These are phyloP conservation scores for Acanthurus lineatus DNA, from an alignment of 2,797 vertebrate genomes.

Conservation along the genomic window DNA sequence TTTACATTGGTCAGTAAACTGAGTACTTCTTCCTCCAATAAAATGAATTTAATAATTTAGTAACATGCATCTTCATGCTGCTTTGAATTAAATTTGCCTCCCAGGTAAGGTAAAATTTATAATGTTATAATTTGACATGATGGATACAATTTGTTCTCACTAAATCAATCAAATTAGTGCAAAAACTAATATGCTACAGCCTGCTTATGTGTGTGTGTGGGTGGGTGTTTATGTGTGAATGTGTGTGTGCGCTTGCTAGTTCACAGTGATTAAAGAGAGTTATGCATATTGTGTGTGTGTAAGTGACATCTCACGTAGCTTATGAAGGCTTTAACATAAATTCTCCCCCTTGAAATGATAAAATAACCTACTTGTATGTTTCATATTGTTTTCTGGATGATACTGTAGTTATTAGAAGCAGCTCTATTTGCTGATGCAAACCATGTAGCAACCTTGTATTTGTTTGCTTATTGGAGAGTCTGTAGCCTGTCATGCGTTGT, in stretches of 20 bases:
- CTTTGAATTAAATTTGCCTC: not conserved
- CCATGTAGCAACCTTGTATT: not conserved
- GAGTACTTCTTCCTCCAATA: too few species aligned
- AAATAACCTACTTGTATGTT: not conserved
- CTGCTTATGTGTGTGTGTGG: not conserved
- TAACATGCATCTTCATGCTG: not conserved
- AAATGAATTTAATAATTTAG: not conserved
- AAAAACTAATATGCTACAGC: not conserved
- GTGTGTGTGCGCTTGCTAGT: too few species aligned
- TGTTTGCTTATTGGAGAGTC: slow-evolving; percentile 15
- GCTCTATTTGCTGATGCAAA: slow-evolving; percentile 14
- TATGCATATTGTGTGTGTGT: not conserved
- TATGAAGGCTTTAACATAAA: not conserved
- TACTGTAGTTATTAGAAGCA: not conserved
- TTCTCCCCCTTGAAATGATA: not conserved
- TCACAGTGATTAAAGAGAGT: not conserved
- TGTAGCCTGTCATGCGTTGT: not conserved
- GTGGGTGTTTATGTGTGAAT: not conserved
- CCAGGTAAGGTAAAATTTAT: too few species aligned
- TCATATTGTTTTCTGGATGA: not conserved
- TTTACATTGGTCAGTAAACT: not conserved
- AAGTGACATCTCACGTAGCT: too few species aligned
- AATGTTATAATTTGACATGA: too few species aligned
- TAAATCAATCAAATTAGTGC: not conserved
- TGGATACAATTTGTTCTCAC: too few species aligned